These are phyloP conservation scores for Etheostoma spectabile DNA, from an alignment of 2,113 vertebrate genomes.

Conservation along the genomic window DNA sequence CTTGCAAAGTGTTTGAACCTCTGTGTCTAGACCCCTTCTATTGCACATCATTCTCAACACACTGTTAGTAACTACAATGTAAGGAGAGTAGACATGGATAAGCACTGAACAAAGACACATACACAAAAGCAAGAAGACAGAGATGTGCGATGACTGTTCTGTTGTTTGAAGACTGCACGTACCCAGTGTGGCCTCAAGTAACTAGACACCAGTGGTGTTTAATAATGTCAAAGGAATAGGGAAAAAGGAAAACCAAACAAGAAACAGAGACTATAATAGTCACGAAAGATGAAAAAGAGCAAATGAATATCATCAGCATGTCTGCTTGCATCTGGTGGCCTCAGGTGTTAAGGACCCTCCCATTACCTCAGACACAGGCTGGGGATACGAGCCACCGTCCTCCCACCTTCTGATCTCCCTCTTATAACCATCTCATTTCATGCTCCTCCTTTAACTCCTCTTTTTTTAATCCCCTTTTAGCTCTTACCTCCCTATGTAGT, in stretches of 20 bases:
- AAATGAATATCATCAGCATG: constrained; percentile 46
- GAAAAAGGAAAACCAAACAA: constrained; percentile 57
- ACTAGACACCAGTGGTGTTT: constrained; percentile 67
- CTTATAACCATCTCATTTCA: constrained; percentile 33
- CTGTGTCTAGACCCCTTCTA: background rate
- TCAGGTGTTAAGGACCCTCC: constrained; percentile 91
- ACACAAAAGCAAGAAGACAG: constrained; percentile 22
- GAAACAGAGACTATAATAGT: constrained; percentile 72
- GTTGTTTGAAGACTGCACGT: constrained; percentile 34
- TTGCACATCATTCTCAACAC: background rate
- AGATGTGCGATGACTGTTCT: constrained; percentile 31
- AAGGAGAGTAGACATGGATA: constrained; percentile 22
- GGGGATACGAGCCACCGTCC: constrained; percentile 42
- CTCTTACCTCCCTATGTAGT: background rate
- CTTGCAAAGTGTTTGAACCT: background rate
- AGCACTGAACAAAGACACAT: constrained; percentile 14
- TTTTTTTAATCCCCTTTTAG: constrained; percentile 17
- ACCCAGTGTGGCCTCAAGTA: constrained; percentile 40
- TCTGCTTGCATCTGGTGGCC: constrained; percentile 70
- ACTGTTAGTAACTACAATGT: constrained; percentile 12
- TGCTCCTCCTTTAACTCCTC: constrained; percentile 34
- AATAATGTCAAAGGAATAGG: constrained; percentile 52
- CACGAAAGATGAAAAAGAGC: constrained; percentile 80
- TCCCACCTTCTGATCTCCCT: constrained; percentile 44
- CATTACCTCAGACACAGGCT: constrained; percentile 84